Evolutionary conservation across 2,113 vertebrate species (phyloP).

Genomic region (Pollimyrus isidori): DNA sequence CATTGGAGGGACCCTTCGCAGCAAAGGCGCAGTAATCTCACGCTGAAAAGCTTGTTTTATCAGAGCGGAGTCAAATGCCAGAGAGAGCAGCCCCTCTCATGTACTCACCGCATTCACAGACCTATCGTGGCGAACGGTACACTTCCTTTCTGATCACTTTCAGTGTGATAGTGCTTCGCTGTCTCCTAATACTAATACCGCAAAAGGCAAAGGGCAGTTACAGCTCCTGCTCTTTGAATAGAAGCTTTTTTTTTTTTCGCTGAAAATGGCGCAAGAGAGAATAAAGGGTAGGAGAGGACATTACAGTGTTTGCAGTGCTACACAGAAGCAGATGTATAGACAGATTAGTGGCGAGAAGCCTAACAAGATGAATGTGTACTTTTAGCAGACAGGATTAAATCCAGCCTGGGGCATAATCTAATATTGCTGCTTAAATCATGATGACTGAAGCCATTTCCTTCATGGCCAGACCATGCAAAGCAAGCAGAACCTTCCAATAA

Average conservation of each 20-base stretch:
- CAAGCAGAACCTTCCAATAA: background rate
- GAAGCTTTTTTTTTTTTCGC: background rate
- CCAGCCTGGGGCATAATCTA: slow-evolving; percentile 68
- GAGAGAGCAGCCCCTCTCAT: background rate
- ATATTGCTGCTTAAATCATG: slow-evolving; percentile 57
- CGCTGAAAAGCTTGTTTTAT: background rate
- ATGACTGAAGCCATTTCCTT: slow-evolving; percentile 59
- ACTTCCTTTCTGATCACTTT: background rate
- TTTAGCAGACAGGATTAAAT: slow-evolving; percentile 78
- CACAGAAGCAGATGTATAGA: slow-evolving; percentile 20
- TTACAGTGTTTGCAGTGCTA: background rate
- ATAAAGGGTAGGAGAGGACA: background rate
- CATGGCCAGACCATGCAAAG: slow-evolving; percentile 10
- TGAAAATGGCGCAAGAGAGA: background rate
- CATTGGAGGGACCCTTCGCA: background rate
- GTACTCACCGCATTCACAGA: background rate
- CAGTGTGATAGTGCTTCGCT: background rate
- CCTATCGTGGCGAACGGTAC: background rate
- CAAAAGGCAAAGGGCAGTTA: background rate
- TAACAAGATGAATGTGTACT: slow-evolving; percentile 78
- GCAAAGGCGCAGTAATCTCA: background rate
- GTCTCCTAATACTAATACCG: background rate
- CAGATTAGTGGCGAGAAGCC: slow-evolving; percentile 50
- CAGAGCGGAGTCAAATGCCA: background rate
- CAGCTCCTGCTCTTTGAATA: background rate